Percentiles rank a stretch among this genome's conserved stretches.
Evolutionary conservation across 2,113 vertebrate species (phyloP).

Genomic region (Ornithorhynchus anatinus): DNA sequence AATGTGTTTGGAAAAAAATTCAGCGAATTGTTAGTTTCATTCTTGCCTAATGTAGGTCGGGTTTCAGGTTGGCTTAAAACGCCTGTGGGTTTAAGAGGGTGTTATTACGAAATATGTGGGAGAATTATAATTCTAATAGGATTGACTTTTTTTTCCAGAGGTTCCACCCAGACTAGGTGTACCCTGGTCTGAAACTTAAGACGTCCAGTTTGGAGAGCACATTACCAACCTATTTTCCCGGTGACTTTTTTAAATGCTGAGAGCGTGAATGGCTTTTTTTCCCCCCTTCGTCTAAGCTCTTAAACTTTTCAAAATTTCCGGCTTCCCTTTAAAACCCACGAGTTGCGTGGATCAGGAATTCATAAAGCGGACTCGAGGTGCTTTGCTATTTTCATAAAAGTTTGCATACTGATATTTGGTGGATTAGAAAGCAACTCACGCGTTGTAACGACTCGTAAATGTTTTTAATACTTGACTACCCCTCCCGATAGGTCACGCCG

Average conservation of each 20-base stretch:
- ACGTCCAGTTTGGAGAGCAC: conserved; percentile 41
- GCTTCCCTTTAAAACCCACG: conserved; percentile 52
- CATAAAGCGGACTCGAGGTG: conserved; percentile 51
- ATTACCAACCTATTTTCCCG: conserved; percentile 52
- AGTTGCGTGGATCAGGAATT: conserved; percentile 55
- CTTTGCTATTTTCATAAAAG: conserved; percentile 52
- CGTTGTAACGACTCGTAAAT: conserved; percentile 33
- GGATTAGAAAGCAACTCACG: conserved; percentile 34
- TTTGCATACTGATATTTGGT: conserved; percentile 62
- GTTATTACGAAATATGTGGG: too few relatives aligned
- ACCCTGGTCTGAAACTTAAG: conserved; percentile 43
- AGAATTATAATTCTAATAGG: too few relatives aligned
- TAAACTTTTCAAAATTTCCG: conserved; percentile 5
- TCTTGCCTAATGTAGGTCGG: too few relatives aligned
- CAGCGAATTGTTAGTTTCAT: too few relatives aligned
- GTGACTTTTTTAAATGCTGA: too few relatives aligned
- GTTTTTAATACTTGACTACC: conserved; percentile 26
- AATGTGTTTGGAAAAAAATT: too few relatives aligned
- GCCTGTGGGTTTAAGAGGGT: too few relatives aligned
- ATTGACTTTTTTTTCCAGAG: conserved; percentile 68
- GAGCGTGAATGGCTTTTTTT: conserved; percentile 36
- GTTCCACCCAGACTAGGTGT: conserved; percentile 25
- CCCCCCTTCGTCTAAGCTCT: not conserved
- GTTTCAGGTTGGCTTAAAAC: too few relatives aligned
- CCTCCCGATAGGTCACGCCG: conserved; percentile 33